Percentiles rank a stretch among this genome's conserved stretches.
Evolutionary conservation across 1,140 invertebrate genomes (phyloP).

Genomic region (Pseudomyrmex gracilis): DNA sequence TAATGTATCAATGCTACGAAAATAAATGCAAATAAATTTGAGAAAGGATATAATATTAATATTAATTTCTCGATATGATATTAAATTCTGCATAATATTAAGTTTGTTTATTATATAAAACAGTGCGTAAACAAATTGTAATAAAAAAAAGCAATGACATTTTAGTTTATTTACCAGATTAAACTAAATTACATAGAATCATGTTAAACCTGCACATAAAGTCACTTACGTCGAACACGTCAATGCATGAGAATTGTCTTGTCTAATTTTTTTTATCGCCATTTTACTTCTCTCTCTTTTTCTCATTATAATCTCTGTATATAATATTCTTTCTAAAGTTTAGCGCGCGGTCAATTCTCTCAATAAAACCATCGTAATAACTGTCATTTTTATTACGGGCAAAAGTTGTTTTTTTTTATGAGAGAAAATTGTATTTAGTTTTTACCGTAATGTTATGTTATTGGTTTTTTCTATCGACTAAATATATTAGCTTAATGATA

Average conservation of each 20-base stretch:
- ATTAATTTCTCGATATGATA: not conserved
- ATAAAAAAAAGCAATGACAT: not conserved
- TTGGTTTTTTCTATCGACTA: too few relatives aligned
- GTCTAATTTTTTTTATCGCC: too few relatives aligned
- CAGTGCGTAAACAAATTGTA: not conserved
- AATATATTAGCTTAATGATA: not conserved
- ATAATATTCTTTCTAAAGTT: too few relatives aligned
- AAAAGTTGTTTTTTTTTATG: too few relatives aligned
- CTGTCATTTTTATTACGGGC: too few relatives aligned
- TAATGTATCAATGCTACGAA: not conserved
- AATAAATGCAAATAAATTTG: not conserved
- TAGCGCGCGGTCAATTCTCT: too few relatives aligned
- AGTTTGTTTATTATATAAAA: not conserved
- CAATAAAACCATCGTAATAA: too few relatives aligned
- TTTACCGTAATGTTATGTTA: too few relatives aligned
- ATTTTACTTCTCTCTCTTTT: too few relatives aligned
- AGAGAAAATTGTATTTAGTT: too few relatives aligned
- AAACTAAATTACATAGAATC: slow-evolving; percentile 17
- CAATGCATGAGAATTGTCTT: slow-evolving; percentile 8
- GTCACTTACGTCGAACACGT: slow-evolving; percentile 37
- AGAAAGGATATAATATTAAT: not conserved
- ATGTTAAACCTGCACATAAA: slow-evolving; percentile 1
- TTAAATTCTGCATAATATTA: not conserved
- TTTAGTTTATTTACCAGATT: slow-evolving; percentile 18
- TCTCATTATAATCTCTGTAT: too few relatives aligned